Evolutionary conservation across 2,113 vertebrate genomes (phyloP).

Genomic region (Pseudopipra pipra): DNA sequence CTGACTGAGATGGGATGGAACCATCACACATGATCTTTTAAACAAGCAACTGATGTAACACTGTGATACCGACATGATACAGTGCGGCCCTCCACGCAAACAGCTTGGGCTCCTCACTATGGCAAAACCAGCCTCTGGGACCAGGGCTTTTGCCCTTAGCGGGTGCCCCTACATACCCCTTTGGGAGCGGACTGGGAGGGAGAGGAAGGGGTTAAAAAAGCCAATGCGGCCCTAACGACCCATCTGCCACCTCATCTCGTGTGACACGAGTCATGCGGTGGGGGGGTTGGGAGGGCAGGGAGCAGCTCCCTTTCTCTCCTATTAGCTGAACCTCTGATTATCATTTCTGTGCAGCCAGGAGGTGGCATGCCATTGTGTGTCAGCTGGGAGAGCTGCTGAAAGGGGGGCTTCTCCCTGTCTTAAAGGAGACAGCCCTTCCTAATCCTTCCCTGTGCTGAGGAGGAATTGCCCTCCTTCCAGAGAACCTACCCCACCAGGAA

Average conservation of each 20-base stretch:
- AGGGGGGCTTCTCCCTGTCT: slow-evolving; percentile 33
- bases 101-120: not conserved
- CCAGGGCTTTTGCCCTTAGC: not conserved
- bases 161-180: not conserved
- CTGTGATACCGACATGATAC: not conserved
- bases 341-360: slow-evolving; percentile 55
- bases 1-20: not conserved
- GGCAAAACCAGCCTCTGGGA: not conserved
- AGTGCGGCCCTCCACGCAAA: not conserved
- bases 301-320: slow-evolving; percentile 33
- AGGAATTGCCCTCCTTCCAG: not conserved
- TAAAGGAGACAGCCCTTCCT: slow-evolving; percentile 36
- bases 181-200: not conserved
- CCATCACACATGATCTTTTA: not conserved
- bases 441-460: not conserved
- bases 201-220: slow-evolving; percentile 55
- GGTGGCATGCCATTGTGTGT: slow-evolving; percentile 47
- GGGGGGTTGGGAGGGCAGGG: slow-evolving; percentile 1
- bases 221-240: not conserved
- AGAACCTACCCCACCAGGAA: not conserved
- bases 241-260: slow-evolving; percentile 51
- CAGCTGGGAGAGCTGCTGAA: slow-evolving; percentile 36
- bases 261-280: slow-evolving; percentile 5
- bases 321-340: slow-evolving; percentile 60
- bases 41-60: not conserved